These are phyloP conservation scores for Nothocercus nigrocapillus DNA, from an alignment of 2,113 vertebrate species.

Conservation along the genomic window DNA sequence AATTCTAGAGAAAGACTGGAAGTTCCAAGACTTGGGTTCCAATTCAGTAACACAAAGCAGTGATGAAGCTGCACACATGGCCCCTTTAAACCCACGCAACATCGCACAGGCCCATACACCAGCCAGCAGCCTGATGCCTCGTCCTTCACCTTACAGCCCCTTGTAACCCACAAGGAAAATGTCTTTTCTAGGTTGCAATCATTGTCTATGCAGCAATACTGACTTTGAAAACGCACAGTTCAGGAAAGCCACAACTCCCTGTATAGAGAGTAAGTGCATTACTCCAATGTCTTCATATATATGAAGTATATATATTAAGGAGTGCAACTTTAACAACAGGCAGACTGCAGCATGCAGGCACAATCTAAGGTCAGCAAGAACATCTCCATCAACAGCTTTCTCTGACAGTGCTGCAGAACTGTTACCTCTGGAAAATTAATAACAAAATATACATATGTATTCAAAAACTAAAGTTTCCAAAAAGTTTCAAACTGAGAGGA, in stretches of 20 bases:
- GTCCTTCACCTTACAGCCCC: neutral
- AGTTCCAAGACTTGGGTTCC: neutral
- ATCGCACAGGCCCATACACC: neutral
- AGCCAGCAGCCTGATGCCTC: neutral
- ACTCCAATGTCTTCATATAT: neutral
- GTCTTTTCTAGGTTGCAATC: neutral
- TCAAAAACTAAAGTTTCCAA: conserved; percentile 11
- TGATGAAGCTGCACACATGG: neutral
- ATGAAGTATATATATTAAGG: neutral
- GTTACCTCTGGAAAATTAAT: neutral
- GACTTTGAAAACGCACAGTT: neutral
- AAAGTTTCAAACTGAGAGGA: conserved; percentile 7
- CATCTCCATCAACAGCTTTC: neutral
- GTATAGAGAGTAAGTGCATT: conserved; percentile 36
- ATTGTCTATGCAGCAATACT: neutral
- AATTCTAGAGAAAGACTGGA: neutral
- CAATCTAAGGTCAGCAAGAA: neutral
- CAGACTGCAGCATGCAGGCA: neutral
- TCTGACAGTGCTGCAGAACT: neutral
- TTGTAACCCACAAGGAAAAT: neutral
- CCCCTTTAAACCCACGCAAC: neutral
- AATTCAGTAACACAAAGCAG: neutral
- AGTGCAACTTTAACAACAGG: neutral
- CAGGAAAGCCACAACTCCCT: neutral
- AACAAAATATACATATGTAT: neutral